Percentiles rank a stretch among this genome's conserved stretches.
These are phyloP conservation scores for Chlamydotis undulata DNA, from an alignment of 2,113 vertebrate genomes.

Conservation along the genomic window DNA sequence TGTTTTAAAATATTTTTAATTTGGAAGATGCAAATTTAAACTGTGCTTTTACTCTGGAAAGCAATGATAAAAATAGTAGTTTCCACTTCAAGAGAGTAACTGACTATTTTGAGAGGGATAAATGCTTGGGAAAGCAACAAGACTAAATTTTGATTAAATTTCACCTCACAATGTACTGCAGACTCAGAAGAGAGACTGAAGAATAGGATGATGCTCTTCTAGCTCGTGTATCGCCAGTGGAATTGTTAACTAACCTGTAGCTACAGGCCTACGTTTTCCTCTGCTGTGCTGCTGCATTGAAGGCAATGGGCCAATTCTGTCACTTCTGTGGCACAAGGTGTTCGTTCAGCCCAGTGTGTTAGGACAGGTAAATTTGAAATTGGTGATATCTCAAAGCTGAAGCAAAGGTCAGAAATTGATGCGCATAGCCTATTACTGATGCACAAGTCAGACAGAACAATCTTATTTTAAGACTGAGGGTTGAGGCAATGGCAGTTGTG, in stretches of 20 bases:
- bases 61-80: not conserved
- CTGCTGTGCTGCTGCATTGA: not conserved
- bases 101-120: not conserved
- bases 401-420: conserved; percentile 44
- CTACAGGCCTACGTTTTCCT: not conserved
- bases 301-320: not conserved
- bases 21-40: not conserved
- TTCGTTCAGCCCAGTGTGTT: not conserved
- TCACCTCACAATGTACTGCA: not conserved
- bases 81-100: not conserved
- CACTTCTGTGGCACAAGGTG: not conserved
- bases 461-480: not conserved
- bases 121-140: not conserved
- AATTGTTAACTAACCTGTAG: not conserved
- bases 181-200: not conserved
- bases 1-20: conserved; percentile 15
- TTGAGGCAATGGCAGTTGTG: not conserved
- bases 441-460: not conserved
- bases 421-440: not conserved
- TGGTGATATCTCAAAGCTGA: conserved; percentile 21
- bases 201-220: not conserved
- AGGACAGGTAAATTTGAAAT: conserved; percentile 17
- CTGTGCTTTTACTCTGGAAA: not conserved
- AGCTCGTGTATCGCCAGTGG: not conserved
- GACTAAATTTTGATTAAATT: not conserved